A percentile compares a stretch with the other conserved stretches of the same genome.
Conservation (phyloP, 2,888 invertebrate species). For the Synanthedon tipuliformis region DNA sequence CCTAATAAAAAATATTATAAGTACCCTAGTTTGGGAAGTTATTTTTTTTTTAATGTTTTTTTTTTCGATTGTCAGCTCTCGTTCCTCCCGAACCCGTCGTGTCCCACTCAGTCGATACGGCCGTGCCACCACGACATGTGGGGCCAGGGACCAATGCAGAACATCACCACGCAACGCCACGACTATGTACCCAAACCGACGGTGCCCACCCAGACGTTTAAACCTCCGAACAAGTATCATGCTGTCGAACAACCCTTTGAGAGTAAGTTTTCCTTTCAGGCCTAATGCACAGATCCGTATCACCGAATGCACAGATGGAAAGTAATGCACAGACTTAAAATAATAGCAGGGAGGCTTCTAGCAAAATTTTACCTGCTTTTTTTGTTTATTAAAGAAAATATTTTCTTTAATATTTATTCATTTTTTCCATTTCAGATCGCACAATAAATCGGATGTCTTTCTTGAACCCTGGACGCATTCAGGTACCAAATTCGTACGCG, state of each 20-base stretch:
- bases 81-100: conserved; percentile 67
- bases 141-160: conserved; percentile 77
- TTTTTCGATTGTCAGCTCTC: conserved; percentile 41
- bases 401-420: too few relatives aligned
- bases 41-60: too few relatives aligned
- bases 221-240: conserved; percentile 35
- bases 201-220: conserved; percentile 37
- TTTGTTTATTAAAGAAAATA: too few relatives aligned
- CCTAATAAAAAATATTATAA: too few relatives aligned
- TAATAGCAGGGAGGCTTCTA: too few relatives aligned
- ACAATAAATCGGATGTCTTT: conserved; percentile 76
- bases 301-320: too few relatives aligned
- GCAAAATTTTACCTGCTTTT: too few relatives aligned
- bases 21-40: too few relatives aligned
- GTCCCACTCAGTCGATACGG: conserved; percentile 67
- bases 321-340: not conserved
- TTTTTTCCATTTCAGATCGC: conserved; percentile 43
- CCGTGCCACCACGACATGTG: conserved; percentile 74
- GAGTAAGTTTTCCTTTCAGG: conserved; percentile 22
- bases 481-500: conserved; percentile 48
- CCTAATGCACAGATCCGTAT: too few relatives aligned
- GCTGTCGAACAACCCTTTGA: conserved; percentile 47
- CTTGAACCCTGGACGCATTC: conserved; percentile 60
- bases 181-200: conserved; percentile 76
- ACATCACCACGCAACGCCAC: conserved; percentile 78